phyloP scores from a whole-genome alignment of 2,113 vertebrate species.

The Athene noctua region DNA sequence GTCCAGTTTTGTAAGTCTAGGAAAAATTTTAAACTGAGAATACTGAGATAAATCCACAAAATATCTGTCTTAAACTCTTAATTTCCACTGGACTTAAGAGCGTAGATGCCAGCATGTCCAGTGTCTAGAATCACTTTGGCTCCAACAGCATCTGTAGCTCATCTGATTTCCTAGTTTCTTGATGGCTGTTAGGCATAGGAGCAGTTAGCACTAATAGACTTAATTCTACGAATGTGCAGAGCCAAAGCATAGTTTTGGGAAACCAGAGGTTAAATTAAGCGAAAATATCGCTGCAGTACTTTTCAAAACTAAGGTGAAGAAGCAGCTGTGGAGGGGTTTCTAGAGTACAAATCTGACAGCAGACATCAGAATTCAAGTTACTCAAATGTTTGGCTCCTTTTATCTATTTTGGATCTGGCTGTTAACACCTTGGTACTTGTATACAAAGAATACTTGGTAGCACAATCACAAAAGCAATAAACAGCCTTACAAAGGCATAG shows the following conservation, averaged over 20 bases:
- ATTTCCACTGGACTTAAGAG: neutral
- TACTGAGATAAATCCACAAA: neutral
- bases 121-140: neutral
- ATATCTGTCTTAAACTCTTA: neutral
- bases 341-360: neutral
- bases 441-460: conserved; percentile 18
- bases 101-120: neutral
- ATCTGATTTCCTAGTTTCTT: neutral
- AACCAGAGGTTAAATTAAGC: neutral
- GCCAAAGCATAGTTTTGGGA: neutral
- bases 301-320: neutral
- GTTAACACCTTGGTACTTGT: neutral
- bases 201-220: neutral
- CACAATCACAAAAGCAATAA: conserved; percentile 53
- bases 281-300: neutral
- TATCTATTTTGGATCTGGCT: conserved; percentile 2
- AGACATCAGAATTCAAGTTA: neutral
- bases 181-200: neutral
- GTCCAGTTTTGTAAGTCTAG: neutral
- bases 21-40: neutral
- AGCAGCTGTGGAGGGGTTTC: neutral
- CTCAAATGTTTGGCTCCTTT: neutral
- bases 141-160: neutral
- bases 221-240: neutral
- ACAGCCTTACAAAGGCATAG: conserved; percentile 3